Evolutionary conservation across 2,888 invertebrate genomes (phyloP), one percentile per base, ranked within the genome.

Genomic region (Nasonia oneida): DNA sequence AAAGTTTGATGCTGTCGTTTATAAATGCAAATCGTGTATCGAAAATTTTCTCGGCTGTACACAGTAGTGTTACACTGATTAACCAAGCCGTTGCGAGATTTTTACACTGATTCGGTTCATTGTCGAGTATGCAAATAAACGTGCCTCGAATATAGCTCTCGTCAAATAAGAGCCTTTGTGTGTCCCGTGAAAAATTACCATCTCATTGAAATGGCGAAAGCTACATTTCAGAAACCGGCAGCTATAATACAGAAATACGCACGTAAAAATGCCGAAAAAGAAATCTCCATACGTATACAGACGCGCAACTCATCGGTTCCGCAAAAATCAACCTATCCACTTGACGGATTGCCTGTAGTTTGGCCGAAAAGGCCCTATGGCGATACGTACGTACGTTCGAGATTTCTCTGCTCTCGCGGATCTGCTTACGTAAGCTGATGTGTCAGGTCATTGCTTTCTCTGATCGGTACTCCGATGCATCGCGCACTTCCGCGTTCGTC

Each of bases 1-100:
- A 71, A 57, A 81, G 77, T 80, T 47, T 73, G 57, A 77, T 77
- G 39, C 74, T 77, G 39, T 64, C 64, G 12, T 64, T 64, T 3
- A 29, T 61, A n/a, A 61, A 61, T 61, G n/a, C 10, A 61, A 61
- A 33, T 29, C 29, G 12, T 14, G 12, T 29, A 67, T 29, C 14
- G 14, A 29, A 67, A 33, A 29, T 67, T 67, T 67, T 14, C 67
- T 29, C 67, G 15, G 14, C 67, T 14, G 67, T 37, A 37, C 15
- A 29, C 29, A 29, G 29, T 29, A 47, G 10, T 12, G 47, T 15
- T 18, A 18, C 18, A 53, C 18, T 53, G 18, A 53, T 53, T 3
- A 18, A 53, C 15, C 53, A 53, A 53, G 18, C 14, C 18, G 4
- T 53, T 15, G 15, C 15, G 5, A 53, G 3, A 18, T 0, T 15